phyloP scores from a whole-genome alignment of 53 echinoderm and acorn worm species.

The Pentamera pediparva region DNA sequence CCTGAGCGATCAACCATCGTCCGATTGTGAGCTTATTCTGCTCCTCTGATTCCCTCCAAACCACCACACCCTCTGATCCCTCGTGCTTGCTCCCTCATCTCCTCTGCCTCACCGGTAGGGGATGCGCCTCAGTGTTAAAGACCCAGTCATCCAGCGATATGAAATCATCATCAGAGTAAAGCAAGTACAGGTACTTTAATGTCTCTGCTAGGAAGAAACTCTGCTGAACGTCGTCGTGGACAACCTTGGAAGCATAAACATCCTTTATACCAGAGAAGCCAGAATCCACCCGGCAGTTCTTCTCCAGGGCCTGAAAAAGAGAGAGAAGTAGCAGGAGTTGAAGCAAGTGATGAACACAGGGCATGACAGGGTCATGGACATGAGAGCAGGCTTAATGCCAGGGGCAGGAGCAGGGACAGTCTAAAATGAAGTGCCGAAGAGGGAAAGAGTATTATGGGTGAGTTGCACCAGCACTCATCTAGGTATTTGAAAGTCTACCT shows the following conservation, averaged over 20 bases:
- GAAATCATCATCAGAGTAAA: conserved; percentile 86
- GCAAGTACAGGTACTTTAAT: conserved; percentile 89
- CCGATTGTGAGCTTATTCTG: no score
- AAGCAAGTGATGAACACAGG: background rate
- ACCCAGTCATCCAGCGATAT: conserved; percentile 92
- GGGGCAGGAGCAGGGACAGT: no score
- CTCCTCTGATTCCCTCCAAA: no score
- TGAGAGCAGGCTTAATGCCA: no score
- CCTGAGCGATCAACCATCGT: no score
- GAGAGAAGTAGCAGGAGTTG: conserved; percentile 1
- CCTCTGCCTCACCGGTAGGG: conserved; percentile 54
- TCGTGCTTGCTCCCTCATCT: no score
- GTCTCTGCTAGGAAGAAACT: conserved; percentile 99
- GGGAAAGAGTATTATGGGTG: no score
- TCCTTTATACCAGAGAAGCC: conserved; percentile 92
- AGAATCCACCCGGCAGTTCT: conserved; percentile 78
- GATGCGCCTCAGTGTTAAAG: conserved; percentile 96
- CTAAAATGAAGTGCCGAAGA: no score
- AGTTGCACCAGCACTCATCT: no score
- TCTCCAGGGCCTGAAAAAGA: conserved; percentile 71
- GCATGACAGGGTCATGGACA: no score
- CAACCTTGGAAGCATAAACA: conserved; percentile 79
- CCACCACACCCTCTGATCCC: no score
- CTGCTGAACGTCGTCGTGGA: conserved; percentile 96
- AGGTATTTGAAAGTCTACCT: no score